These are phyloP conservation scores for Cyanocitta stelleri DNA, from an alignment of 2,113 vertebrate species.

Conservation along the genomic window DNA sequence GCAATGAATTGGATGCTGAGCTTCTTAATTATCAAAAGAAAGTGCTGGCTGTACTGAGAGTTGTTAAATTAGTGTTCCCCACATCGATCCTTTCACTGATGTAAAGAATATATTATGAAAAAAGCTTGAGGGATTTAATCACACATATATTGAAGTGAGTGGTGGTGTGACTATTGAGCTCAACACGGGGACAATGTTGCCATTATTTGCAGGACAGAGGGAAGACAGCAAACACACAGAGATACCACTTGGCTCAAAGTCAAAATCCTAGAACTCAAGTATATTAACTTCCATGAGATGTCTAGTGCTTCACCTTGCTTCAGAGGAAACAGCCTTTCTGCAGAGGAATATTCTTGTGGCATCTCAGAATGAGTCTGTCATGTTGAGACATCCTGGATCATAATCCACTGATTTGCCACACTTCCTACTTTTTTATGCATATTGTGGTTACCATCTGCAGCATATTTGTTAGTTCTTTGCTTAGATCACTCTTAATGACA, in stretches of 20 bases:
- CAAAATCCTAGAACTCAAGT: not conserved
- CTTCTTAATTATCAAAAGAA: not conserved
- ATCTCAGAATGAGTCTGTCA: not conserved
- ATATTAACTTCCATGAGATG: not conserved
- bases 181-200: not conserved
- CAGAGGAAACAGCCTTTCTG: not conserved
- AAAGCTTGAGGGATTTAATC: not conserved
- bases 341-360: not conserved
- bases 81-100: not conserved
- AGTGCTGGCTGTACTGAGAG: not conserved
- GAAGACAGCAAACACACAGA: fast-evolving
- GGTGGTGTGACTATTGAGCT: not conserved
- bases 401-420: not conserved
- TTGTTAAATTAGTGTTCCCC: not conserved
- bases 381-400: not conserved
- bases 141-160: not conserved
- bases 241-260: not conserved
- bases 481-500: not conserved
- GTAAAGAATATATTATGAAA: not conserved
- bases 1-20: not conserved
- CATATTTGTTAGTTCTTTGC: not conserved
- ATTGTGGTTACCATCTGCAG: not conserved
- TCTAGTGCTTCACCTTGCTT: not conserved
- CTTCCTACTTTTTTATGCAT: not conserved
- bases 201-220: not conserved